A percentile compares a stretch with the other conserved stretches of the same genome.
Evolutionary conservation across 2,888 invertebrate species (phyloP).

Genomic region (Erpobdella octoculata): DNA sequence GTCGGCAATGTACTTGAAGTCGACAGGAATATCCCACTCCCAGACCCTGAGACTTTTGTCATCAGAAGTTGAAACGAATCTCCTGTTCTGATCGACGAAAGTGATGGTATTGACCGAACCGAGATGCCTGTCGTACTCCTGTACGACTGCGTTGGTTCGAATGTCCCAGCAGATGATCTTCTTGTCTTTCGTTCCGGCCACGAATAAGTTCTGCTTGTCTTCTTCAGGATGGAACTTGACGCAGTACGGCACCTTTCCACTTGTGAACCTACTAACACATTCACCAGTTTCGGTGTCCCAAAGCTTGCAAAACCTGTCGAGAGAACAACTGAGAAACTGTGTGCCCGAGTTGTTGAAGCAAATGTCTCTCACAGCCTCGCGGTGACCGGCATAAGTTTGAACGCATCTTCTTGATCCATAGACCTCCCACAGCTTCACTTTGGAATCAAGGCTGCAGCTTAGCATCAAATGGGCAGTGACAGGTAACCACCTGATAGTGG

Average conservation of each 20-base stretch:
- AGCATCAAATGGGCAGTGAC: conserved; percentile 84
- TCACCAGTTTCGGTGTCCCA: conserved; percentile 96
- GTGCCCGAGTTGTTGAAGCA: conserved; percentile 86
- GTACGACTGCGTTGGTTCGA: conserved; percentile 84
- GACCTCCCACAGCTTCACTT: conserved; percentile 89
- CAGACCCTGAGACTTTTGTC: conserved; percentile 96
- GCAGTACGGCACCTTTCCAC: conserved; percentile 93
- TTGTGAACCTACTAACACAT: conserved; percentile 63
- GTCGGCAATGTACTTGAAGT: conserved; percentile 99
- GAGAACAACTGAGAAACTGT: conserved; percentile 85
- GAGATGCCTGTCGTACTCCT: conserved; percentile 95
- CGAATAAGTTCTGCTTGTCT: conserved; percentile 92
- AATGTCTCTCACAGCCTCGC: conserved; percentile 89
- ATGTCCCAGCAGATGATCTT: conserved; percentile 99
- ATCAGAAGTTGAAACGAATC: conserved; percentile 97
- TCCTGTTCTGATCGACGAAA: conserved; percentile 92
- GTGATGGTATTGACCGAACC: conserved; percentile 98
- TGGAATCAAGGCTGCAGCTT: conserved; percentile 91
- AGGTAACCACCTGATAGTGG: conserved; percentile 84
- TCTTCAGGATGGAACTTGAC: conserved; percentile 94
- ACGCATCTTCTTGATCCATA: conserved; percentile 86
- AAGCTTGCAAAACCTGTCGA: conserved; percentile 89
- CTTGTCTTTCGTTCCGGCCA: conserved; percentile 96
- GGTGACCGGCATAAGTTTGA: conserved; percentile 88
- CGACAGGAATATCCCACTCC: conserved; percentile 87